phyloP scores from a whole-genome alignment of 2,888 invertebrate species.

The Ormyrus pomaceus region DNA sequence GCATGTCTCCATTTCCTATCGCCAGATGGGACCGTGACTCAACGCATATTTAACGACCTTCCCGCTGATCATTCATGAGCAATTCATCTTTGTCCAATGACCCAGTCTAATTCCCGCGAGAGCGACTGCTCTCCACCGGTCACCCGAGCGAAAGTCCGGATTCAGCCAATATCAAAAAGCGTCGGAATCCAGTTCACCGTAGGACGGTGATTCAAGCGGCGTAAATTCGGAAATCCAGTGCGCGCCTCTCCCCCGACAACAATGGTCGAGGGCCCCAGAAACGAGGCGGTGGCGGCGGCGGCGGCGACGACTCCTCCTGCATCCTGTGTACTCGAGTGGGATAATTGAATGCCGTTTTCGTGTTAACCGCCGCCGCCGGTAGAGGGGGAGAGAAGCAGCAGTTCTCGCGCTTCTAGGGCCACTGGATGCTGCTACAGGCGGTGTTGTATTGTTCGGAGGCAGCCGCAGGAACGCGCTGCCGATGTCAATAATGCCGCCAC shows the following conservation, averaged over 20 bases:
- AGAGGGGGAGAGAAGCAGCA: constrained; percentile 54
- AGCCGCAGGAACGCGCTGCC: constrained; percentile 67
- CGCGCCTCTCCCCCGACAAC: constrained; percentile 16
- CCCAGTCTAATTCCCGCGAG: neutral
- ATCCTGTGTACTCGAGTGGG: constrained; percentile 66
- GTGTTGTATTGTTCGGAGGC: constrained; percentile 66
- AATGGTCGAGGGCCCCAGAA: constrained; percentile 3
- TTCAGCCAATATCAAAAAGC: too few species aligned
- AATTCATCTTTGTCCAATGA: too few species aligned
- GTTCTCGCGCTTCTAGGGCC: neutral
- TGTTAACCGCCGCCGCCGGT: constrained; percentile 59
- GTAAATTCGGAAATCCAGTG: constrained; percentile 35
- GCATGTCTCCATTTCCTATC: neutral
- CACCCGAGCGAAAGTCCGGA: too few species aligned
- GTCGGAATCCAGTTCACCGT: too few species aligned
- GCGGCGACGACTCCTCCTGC: constrained; percentile 44
- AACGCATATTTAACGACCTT: too few species aligned
- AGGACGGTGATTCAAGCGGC: neutral
- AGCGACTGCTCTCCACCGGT: too few species aligned
- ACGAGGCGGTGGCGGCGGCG: neutral
- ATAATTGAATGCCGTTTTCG: constrained; percentile 71
- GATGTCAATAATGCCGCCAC: constrained; percentile 64
- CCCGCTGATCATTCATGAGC: too few species aligned
- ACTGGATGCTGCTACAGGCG: neutral
- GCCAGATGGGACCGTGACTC: neutral